Conservation (phyloP, 2,797 vertebrate genomes). For the Halcyon badia region DNA sequence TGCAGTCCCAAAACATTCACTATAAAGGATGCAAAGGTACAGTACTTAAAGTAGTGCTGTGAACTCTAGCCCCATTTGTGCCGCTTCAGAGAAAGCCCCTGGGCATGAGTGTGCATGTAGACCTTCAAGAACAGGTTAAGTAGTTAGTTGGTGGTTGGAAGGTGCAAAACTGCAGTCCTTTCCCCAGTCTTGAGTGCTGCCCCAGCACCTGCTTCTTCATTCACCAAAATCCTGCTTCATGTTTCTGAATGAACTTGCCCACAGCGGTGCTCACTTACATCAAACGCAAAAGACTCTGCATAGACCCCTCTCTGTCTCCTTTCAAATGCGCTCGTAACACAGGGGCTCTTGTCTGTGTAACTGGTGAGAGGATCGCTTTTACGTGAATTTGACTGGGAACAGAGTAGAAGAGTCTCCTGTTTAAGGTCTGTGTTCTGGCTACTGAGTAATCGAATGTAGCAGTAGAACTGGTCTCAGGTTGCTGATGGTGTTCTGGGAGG, state of each 20-base stretch:
- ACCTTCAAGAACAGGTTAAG: neutral
- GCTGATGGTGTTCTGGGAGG: neutral
- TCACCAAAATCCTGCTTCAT: neutral
- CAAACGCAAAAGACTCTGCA: neutral
- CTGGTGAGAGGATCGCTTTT: neutral
- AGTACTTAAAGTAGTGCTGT: neutral
- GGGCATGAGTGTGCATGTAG: neutral
- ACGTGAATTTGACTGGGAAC: neutral
- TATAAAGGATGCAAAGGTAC: neutral
- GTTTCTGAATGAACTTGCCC: neutral
- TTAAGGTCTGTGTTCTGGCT: neutral
- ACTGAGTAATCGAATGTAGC: neutral
- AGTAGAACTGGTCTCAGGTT: neutral
- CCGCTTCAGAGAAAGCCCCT: neutral
- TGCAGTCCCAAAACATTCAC: neutral
- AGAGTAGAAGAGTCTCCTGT: neutral
- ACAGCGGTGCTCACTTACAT: too few species aligned
- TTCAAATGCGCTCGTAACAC: fast-evolving
- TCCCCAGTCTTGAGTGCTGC: neutral
- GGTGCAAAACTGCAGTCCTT: neutral
- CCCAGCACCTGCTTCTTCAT: neutral
- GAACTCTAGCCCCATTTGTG: neutral
- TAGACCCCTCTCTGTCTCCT: neutral
- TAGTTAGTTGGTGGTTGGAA: neutral
- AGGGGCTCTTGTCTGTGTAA: neutral